These are phyloP conservation scores for Listrodromus nycthemerus DNA, from an alignment of 2,888 invertebrate species.

Conservation along the genomic window DNA sequence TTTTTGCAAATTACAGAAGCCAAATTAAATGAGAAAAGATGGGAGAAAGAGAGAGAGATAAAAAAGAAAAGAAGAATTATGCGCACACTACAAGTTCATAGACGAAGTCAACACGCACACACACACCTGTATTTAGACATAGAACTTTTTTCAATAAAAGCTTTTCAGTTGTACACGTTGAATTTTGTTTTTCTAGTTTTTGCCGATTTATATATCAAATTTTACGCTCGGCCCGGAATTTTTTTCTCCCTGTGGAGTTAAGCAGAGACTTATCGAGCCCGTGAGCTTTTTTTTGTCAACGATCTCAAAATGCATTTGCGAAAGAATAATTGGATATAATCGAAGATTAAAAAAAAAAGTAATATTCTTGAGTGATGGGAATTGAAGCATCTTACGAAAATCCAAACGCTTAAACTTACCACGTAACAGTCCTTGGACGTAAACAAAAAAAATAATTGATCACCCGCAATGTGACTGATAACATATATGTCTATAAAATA, in stretches of 20 bases:
- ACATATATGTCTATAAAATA: neutral
- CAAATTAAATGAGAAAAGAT: conserved; percentile 31
- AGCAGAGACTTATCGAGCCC: neutral
- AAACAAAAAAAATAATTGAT: conserved; percentile 20
- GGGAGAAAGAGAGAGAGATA: too few relatives aligned
- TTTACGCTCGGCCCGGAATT: conserved; percentile 80
- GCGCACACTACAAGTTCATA: conserved; percentile 64
- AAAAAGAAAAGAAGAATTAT: conserved; percentile 37
- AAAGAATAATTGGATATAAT: neutral
- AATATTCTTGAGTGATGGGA: conserved; percentile 38
- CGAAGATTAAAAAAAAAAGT: neutral
- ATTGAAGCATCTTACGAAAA: conserved; percentile 10
- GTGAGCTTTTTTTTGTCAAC: neutral
- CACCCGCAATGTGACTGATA: neutral
- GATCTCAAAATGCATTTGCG: conserved; percentile 26
- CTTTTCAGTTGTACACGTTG: conserved; percentile 83
- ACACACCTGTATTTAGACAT: conserved; percentile 82
- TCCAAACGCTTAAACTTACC: conserved; percentile 41
- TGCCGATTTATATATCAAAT: conserved; percentile 64
- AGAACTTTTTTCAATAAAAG: conserved; percentile 82
- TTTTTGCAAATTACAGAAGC: neutral
- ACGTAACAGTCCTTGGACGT: conserved; percentile 29
- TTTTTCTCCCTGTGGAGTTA: neutral
- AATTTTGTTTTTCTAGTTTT: conserved; percentile 81
- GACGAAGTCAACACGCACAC: conserved; percentile 72